phyloP scores from a whole-genome alignment of 2,113 vertebrate species.

The Prinia subflava region DNA sequence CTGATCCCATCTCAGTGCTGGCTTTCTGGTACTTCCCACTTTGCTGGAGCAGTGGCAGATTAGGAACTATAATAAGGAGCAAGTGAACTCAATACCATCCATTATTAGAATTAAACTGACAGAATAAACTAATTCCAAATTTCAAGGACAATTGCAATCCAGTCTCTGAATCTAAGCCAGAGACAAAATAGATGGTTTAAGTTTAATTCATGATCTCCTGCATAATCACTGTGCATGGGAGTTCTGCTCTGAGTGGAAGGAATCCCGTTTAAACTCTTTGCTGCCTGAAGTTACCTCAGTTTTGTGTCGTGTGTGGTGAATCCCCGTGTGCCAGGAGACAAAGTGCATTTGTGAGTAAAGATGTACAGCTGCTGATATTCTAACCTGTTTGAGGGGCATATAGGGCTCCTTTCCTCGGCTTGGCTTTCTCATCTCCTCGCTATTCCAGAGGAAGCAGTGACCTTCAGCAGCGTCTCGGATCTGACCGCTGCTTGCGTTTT shows the following conservation, averaged over 20 bases:
- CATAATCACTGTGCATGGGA: background rate
- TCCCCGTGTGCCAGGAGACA: background rate
- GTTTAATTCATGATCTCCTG: background rate
- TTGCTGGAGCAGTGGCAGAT: background rate
- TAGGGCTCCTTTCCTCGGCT: background rate
- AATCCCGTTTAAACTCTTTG: background rate
- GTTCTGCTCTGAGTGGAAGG: background rate
- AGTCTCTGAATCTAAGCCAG: background rate
- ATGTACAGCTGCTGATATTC: background rate
- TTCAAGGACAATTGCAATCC: background rate
- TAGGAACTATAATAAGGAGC: background rate
- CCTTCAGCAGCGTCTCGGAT: background rate
- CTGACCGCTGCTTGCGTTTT: background rate
- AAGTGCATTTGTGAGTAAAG: background rate
- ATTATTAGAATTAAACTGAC: background rate
- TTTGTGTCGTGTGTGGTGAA: background rate
- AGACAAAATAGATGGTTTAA: background rate
- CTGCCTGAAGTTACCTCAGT: background rate
- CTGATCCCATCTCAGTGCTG: background rate
- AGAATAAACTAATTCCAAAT: background rate
- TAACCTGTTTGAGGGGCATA: background rate
- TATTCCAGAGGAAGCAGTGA: background rate
- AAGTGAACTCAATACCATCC: background rate
- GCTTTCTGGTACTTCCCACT: background rate
- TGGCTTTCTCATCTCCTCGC: rapidly evolving